A percentile compares a stretch with the other conserved stretches of the same genome.
These are phyloP conservation scores for Agrochola litura DNA, from an alignment of 2,888 invertebrate genomes.

Conservation along the genomic window DNA sequence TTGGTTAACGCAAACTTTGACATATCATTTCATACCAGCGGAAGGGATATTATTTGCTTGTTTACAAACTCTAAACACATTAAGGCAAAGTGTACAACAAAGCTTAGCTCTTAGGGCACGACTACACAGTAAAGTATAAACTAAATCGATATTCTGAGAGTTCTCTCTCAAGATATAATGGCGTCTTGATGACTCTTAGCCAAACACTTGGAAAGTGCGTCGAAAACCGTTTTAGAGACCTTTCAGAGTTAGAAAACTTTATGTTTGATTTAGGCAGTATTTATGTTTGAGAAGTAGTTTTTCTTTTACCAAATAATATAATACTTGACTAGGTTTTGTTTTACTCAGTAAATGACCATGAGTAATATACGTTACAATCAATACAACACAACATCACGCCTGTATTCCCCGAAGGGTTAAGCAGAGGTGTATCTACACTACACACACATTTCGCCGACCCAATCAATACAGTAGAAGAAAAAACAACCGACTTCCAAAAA, in stretches of 20 bases:
- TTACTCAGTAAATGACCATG: too few relatives aligned
- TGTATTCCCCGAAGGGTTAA: too few relatives aligned
- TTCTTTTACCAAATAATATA: not conserved
- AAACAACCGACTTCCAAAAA: too few relatives aligned
- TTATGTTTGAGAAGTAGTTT: not conserved
- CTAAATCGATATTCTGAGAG: constrained; percentile 52
- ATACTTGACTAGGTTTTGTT: not conserved
- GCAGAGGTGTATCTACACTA: too few relatives aligned
- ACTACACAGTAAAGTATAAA: constrained; percentile 23
- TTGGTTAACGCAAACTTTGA: too few relatives aligned
- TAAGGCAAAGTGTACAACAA: not conserved
- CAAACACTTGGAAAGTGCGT: constrained; percentile 21
- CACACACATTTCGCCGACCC: too few relatives aligned
- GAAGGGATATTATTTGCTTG: not conserved
- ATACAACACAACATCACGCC: too few relatives aligned
- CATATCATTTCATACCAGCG: too few relatives aligned
- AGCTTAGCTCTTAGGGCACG: not conserved
- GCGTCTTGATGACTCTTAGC: constrained; percentile 31
- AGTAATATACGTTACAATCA: not conserved
- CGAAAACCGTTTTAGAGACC: not conserved
- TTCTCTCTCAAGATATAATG: constrained; percentile 18
- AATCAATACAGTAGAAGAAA: too few relatives aligned
- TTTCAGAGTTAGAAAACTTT: constrained; percentile 1
- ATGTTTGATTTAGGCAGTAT: not conserved
- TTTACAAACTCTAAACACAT: not conserved